phyloP scores from a whole-genome alignment of 1,140 invertebrate species.

The Contarinia nasturtii region DNA sequence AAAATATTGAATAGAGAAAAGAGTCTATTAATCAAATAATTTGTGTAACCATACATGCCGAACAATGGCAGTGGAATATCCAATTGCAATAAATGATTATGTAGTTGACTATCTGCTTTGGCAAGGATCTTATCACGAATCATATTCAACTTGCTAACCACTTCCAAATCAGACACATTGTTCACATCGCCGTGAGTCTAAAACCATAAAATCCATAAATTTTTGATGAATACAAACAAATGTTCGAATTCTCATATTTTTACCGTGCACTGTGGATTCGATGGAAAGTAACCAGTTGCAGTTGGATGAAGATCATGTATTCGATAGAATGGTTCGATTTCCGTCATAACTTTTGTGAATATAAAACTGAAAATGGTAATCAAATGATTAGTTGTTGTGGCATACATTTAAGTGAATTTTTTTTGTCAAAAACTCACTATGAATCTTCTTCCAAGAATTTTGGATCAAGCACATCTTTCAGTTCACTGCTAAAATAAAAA shows the following conservation, averaged over 20 bases:
- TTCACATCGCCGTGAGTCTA: neutral
- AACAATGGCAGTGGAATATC: constrained; percentile 62
- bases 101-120: constrained; percentile 41
- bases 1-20: neutral
- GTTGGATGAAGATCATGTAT: constrained; percentile 30
- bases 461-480: constrained; percentile 37
- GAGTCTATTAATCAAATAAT: no score
- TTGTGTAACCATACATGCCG: constrained; percentile 64
- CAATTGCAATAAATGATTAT: constrained; percentile 40
- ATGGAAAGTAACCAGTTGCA: constrained; percentile 24
- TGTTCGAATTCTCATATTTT: neutral
- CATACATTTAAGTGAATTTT: neutral
- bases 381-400: neutral
- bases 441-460: constrained; percentile 51
- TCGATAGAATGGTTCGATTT: constrained; percentile 48
- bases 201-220: neutral
- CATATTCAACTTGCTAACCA: constrained; percentile 44
- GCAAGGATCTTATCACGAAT: constrained; percentile 47
- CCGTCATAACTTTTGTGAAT: constrained; percentile 52
- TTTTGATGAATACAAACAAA: neutral
- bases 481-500: constrained; percentile 29
- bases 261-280: neutral
- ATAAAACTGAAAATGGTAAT: constrained; percentile 32
- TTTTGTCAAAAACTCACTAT: constrained; percentile 35
- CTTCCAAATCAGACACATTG: constrained; percentile 28